Evolutionary conservation across 2,113 vertebrate genomes (phyloP).

Genomic region (Xenopus laevis): DNA sequence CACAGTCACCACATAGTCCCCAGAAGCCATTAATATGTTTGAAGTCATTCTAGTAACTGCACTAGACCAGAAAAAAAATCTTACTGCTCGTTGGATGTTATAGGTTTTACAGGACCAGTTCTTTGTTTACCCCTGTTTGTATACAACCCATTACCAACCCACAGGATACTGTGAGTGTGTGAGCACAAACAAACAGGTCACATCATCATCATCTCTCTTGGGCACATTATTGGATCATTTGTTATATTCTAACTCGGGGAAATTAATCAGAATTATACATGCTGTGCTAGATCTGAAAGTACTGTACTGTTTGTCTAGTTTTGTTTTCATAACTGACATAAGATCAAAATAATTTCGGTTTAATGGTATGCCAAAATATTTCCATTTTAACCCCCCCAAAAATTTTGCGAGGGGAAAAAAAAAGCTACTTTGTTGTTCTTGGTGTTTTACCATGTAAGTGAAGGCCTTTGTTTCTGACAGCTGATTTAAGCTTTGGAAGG

Average conservation of each 20-base stretch:
- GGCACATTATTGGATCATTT: neutral
- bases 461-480: constrained; percentile 27
- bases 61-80: too few relatives aligned
- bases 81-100: too few relatives aligned
- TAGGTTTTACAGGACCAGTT: too few relatives aligned
- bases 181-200: too few relatives aligned
- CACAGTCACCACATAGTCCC: too few relatives aligned
- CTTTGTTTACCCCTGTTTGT: too few relatives aligned
- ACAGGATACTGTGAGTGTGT: too few relatives aligned
- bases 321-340: neutral
- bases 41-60: too few relatives aligned
- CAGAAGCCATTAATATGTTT: too few relatives aligned
- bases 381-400: constrained; percentile 16
- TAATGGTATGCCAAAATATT: constrained; percentile 7
- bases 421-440: constrained; percentile 44
- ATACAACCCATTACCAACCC: too few relatives aligned
- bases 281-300: neutral
- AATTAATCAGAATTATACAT: constrained; percentile 1
- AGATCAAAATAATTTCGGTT: constrained; percentile 12
- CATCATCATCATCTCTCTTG: neutral
- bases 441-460: constrained; percentile 1
- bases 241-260: neutral
- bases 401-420: constrained; percentile 45
- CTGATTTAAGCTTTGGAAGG: constrained; percentile 31
- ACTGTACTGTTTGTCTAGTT: neutral